These are phyloP conservation scores for Acrocyrtus sp. DNA, from an alignment of 2,888 invertebrate genomes.

Conservation along the genomic window DNA sequence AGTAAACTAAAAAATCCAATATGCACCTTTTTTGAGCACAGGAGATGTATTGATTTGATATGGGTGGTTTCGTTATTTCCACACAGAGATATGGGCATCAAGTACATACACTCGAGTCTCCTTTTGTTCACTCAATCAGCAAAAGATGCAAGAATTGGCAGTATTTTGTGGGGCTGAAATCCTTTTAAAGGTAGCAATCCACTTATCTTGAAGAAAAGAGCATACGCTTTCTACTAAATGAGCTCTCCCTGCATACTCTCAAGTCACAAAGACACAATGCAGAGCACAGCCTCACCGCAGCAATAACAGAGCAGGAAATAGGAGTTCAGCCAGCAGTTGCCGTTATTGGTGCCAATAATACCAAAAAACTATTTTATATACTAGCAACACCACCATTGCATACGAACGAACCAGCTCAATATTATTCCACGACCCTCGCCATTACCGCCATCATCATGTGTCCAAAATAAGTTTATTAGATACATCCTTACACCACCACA, in stretches of 20 bases:
- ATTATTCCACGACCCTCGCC: too few relatives aligned
- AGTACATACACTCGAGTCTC: too few relatives aligned
- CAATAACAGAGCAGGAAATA: too few relatives aligned
- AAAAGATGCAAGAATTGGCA: conserved; percentile 46
- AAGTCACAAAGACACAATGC: too few relatives aligned
- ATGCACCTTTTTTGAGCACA: too few relatives aligned
- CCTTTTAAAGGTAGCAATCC: conserved; percentile 45
- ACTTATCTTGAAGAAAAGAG: conserved; percentile 46
- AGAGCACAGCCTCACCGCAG: too few relatives aligned
- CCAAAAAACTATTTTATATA: conserved; percentile 25
- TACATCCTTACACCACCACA: neutral
- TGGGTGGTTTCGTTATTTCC: too few relatives aligned
- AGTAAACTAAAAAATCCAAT: too few relatives aligned
- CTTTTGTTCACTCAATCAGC: conserved; percentile 38
- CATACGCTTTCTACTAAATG: conserved; percentile 47
- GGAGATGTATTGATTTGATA: too few relatives aligned
- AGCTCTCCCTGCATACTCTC: conserved; percentile 25
- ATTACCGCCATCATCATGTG: conserved; percentile 11
- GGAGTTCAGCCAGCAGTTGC: too few relatives aligned
- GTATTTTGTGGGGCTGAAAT: conserved; percentile 35
- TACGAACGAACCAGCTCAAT: conserved; percentile 28
- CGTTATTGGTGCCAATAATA: conserved; percentile 35
- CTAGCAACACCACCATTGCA: conserved; percentile 30
- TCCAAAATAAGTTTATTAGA: conserved; percentile 7
- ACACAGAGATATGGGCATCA: too few relatives aligned